Conservation (phyloP, 2,113 vertebrate genomes). For the Tringa solitaria region DNA sequence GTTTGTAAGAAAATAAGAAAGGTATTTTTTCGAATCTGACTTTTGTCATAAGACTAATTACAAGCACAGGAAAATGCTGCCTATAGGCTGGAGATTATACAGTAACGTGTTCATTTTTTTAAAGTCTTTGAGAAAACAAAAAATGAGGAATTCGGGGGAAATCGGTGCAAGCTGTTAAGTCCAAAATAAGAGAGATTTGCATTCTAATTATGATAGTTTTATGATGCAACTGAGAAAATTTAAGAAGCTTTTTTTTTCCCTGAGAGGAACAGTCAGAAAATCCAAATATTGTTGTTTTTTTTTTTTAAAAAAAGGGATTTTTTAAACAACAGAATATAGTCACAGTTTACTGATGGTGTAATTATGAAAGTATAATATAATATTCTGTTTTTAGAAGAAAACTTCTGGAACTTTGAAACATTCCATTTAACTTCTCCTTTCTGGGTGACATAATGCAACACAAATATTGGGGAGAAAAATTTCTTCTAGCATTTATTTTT, state of each 20-base stretch:
- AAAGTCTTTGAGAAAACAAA: not conserved
- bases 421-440: conserved; percentile 17
- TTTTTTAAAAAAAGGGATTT: not conserved
- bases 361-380: not conserved
- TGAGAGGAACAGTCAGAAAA: not conserved
- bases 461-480: conserved; percentile 24
- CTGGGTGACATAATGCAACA: conserved; percentile 12
- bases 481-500: conserved; percentile 42
- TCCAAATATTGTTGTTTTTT: not conserved
- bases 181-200: not conserved
- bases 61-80: not conserved
- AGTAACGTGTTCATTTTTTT: not conserved
- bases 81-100: not conserved
- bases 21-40: not conserved
- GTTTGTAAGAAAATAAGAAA: not conserved
- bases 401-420: not conserved
- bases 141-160: not conserved
- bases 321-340: not conserved
- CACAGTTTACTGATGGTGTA: not conserved
- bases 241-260: not conserved
- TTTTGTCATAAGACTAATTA: not conserved
- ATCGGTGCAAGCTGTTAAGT: not conserved
- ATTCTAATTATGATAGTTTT: conserved; percentile 1
- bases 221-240: not conserved
- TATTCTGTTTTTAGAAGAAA: not conserved